Percentiles rank a stretch among this genome's conserved stretches.
phyloP scores from a whole-genome alignment of 2,113 vertebrate species.

The Apodemus speciosus region DNA sequence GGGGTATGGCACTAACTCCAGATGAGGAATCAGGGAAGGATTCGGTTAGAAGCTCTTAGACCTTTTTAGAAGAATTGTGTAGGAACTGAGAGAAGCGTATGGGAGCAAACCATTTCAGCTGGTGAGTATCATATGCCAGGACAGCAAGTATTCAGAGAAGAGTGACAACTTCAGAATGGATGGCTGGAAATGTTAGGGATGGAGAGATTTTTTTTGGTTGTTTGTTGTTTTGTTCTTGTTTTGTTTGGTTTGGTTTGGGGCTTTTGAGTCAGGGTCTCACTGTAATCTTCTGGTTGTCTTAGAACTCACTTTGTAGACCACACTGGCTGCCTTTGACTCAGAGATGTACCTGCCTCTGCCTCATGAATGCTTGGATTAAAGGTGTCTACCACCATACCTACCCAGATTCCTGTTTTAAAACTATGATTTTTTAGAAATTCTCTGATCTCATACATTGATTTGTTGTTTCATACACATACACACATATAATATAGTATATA shows the following conservation, averaged over 20 bases:
- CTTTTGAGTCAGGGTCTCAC: background rate
- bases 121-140: background rate
- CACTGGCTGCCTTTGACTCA: background rate
- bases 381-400: background rate
- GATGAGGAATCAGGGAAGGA: background rate
- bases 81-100: background rate
- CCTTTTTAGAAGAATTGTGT: background rate
- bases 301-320: background rate
- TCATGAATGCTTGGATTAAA: background rate
- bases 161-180: background rate
- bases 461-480: background rate
- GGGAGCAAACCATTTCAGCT: background rate
- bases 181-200: background rate
- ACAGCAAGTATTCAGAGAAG: background rate
- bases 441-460: background rate
- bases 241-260: background rate
- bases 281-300: background rate
- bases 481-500: background rate
- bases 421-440: background rate
- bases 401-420: background rate
- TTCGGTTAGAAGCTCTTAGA: background rate
- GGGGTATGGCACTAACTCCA: background rate
- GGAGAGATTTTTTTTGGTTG: background rate
- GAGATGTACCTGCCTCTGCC: background rate
- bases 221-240: background rate